phyloP scores from a whole-genome alignment of 2,113 vertebrate genomes.

The Arothron firmamentum region DNA sequence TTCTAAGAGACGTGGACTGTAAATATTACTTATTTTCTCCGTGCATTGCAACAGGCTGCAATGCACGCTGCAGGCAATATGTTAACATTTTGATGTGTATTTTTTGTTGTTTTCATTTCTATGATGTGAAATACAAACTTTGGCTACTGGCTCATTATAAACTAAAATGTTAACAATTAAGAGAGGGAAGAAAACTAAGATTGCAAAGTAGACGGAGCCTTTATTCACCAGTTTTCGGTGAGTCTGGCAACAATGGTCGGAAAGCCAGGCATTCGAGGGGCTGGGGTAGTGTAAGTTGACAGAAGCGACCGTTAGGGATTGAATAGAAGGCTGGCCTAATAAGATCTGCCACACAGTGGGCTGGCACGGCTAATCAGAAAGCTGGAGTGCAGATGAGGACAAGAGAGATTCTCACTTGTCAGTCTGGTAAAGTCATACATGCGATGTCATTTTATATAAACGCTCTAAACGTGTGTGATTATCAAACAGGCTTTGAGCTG shows the following conservation, averaged over 20 bases:
- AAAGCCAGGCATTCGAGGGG: constrained; percentile 43
- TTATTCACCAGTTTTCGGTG: constrained; percentile 36
- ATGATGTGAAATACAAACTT: constrained; percentile 22
- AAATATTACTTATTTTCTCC: constrained; percentile 32
- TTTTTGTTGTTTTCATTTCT: too few species aligned
- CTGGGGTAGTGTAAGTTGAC: constrained; percentile 57
- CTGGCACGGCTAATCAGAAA: constrained; percentile 60
- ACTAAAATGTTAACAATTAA: constrained; percentile 68
- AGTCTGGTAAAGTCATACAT: constrained; percentile 25
- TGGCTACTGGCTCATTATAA: constrained; percentile 59
- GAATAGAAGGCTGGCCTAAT: constrained; percentile 66
- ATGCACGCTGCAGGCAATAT: constrained; percentile 9
- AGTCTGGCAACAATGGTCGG: constrained; percentile 49
- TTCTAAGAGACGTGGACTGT: constrained; percentile 45
- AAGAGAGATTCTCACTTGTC: constrained; percentile 44
- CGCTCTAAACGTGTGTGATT: constrained; percentile 6
- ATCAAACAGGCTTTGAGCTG: neutral
- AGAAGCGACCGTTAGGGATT: constrained; percentile 56
- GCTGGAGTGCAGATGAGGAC: constrained; percentile 64
- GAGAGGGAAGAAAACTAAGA: constrained; percentile 68
- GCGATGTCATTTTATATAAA: constrained; percentile 22
- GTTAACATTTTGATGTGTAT: neutral
- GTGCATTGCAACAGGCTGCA: constrained; percentile 22
- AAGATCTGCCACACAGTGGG: constrained; percentile 65
- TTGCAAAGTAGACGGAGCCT: constrained; percentile 49